Base-by-base conservation (phyloP, 2,888 invertebrate species). In the Iselma pallidipennis region DNA sequence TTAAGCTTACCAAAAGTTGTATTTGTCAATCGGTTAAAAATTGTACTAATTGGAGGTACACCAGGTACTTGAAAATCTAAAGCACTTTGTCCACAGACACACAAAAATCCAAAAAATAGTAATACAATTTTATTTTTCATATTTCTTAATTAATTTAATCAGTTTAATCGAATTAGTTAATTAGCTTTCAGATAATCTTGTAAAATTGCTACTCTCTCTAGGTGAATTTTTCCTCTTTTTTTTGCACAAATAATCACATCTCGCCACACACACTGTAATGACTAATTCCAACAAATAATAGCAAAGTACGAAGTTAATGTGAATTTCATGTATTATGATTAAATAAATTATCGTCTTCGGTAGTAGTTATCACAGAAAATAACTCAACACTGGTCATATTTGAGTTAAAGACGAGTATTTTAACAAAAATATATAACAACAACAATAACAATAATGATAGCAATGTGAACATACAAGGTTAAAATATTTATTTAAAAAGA, bases 1-100 rank as follows among this genome's bases (percentile, higher is more conserved):
- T 26, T 19, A n/a, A 16, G 63, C 75, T 73, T 64, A 76, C 77
- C 77, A 45, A 76, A 75, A 2, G 77, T 77, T 9, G 75, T 76
- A 56, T 76, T 75, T 5, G 76, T 73, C 31, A 76, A 71, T 63
- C 76, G 66, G 60, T 74, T 75, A 53, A 77, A 68, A 61, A 76
- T 71, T 37, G 68, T 71, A 16, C 69, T 70, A 29, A 75, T 61
- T 52, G 72, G 67, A 3, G 74, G 70, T 45, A 72, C 71, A 55
- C 66, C 26, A 12, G 56, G 61, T 37, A 61, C 33, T 25, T 19
- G 42, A 16, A 62, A 14, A 26, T 55, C 55, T 14, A 58, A 45
- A 26, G 33, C 26, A 28, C 42, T 37, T 37, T 42, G 49, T 12
- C 26, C 26, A 45, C 50, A 9, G 4, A 37, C 49, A 55, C 33